phyloP scores from a whole-genome alignment of 1,140 invertebrate species.

The Leptoteleia sp. region DNA sequence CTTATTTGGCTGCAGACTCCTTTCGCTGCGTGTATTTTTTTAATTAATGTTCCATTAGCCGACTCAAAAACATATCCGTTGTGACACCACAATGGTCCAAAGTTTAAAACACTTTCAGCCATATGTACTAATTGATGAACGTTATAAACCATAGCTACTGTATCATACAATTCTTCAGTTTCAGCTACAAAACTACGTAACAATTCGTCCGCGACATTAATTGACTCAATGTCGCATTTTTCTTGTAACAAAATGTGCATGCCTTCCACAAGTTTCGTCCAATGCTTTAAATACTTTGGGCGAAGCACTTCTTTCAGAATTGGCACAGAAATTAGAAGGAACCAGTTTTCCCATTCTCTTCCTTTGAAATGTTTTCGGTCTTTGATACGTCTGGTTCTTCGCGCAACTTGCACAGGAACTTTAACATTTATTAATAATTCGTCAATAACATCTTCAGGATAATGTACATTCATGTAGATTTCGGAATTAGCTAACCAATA shows the following conservation, averaged over 20 bases:
- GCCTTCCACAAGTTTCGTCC: not conserved
- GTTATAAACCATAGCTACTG: not conserved
- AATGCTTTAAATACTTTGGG: not conserved
- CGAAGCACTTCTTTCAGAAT: not conserved
- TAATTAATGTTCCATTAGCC: not conserved
- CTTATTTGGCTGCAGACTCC: constrained; percentile 6
- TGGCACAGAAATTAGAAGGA: not conserved
- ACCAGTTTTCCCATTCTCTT: constrained; percentile 1
- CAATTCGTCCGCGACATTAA: not conserved
- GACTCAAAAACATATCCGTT: constrained; percentile 2
- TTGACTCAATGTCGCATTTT: not conserved
- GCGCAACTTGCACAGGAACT: constrained; percentile 11
- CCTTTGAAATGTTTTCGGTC: constrained; percentile 1
- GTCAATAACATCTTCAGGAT: not conserved
- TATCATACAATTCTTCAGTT: not conserved
- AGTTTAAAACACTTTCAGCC: not conserved
- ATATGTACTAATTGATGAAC: not conserved
- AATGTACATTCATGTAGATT: not conserved
- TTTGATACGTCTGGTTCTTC: not conserved
- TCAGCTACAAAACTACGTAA: not conserved
- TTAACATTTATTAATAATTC: not conserved
- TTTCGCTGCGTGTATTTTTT: constrained; percentile 3
- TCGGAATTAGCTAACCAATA: not conserved
- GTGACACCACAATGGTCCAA: not conserved
- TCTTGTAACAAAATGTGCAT: not conserved